Base-by-base conservation (phyloP, 2,888 invertebrate genomes). In the Agrotis exclamationis region DNA sequence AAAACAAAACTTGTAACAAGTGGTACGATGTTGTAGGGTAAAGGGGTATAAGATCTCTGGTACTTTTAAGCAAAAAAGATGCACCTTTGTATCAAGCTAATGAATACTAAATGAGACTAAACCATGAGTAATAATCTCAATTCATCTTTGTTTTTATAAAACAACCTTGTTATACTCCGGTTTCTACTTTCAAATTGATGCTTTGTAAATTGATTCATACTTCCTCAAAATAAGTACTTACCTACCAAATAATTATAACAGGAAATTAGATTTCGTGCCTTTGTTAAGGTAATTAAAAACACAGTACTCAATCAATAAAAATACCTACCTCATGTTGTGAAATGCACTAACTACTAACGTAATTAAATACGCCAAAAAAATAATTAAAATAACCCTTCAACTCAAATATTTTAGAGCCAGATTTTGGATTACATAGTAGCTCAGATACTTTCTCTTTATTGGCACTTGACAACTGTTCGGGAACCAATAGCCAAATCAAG, bases 81-180 rank as follows among this genome's bases (percentile, higher is more conserved):
- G 24, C n/a, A 67, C 48, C 6, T 39, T 14, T 50, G 28, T 48
- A 33, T 16, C 3, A 60, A 45, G n/a, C 2, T 70, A 62, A 71
- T 60, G 16, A 74, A 60, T 56, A 60, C 48, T 56, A 14, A 58
- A 54, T 11, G 59, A 33, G 28, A 66, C 11, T 39, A 39, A 50
- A 39, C 9, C 0, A 47, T 2, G 33, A 20, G 33, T 60, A 56
- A 67, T 56, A 39, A 39, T 50, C 11, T 20, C 20, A 45, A 60
- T 13, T 14, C 16, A n/a, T 64, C 11, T 53, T 48, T 39, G 11
- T 20, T 47, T 39, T 51, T 24, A 66, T 24, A 16, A 1, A 60
- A 39, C 24, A 56, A 56, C 60, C 39, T 67, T 24, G 60, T 44
- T 56, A 69, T 50, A 28, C 4, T 39, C 7, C 2, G 3, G 13